Evolutionary conservation across 2,888 invertebrate genomes (phyloP), one percentile per base, ranked within the genome.

Genomic region (Nemurella pictetii): DNA sequence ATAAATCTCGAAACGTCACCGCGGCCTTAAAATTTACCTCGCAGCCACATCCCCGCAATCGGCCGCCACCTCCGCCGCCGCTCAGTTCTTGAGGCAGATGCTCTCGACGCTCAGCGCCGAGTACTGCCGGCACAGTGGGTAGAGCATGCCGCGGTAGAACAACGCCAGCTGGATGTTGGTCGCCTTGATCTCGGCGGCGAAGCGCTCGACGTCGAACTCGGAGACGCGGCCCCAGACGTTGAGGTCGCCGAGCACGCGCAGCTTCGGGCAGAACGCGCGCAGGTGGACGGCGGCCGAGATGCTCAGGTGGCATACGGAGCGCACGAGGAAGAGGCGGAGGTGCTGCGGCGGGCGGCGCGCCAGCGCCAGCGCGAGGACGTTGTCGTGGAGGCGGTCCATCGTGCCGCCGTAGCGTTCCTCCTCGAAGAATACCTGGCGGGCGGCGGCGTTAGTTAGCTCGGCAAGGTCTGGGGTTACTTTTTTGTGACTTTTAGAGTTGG

Each of bases 161-260:
- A 86, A 25, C 80, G 84, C 82, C 15, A 86, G 83, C 78, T 85
- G 83, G 15, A 85, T 35, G 32, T 86, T 86, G 29, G 84, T 74
- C n/a, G 85, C 83, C 15, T 75, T 25, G 55, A 86, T 85, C 36
- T 85, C 84, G 15, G 30, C 72, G 15, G 80, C 83, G 20, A 86
- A 80, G 12, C 84, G 32, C n/a, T 85, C 84, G 0, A 85, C 78
- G 27, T 85, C 85, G 2, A 35, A 26, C 26, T 86, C 86, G 32
- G 27, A 27, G 26, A 85, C 85, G 0, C 82, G 72, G 20, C 32
- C 26, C 86, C 86, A 86, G 72, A 73, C 9, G 28, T 85, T 85
- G n/a, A 86, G 82, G 27, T 86, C 86, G 27, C 85, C 86, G 25
- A 86, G 75, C 26, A 85, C 77, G 26, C 78, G 28, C 15, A 86